These are phyloP conservation scores for Mesaphorura yosii DNA, from an alignment of 1,140 invertebrate species.

Conservation along the genomic window DNA sequence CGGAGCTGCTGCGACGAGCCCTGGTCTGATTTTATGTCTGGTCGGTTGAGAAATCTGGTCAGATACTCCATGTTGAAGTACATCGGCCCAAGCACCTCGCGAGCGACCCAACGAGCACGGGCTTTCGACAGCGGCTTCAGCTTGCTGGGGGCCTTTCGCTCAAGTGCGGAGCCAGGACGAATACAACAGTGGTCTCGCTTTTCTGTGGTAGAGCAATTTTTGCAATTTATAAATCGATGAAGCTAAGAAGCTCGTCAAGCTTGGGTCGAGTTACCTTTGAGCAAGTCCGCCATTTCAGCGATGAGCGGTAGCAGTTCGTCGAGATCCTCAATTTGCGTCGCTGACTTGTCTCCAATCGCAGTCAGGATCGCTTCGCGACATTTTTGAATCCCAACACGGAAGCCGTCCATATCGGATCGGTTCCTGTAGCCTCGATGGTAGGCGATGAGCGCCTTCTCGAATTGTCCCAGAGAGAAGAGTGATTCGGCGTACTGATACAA, in stretches of 20 bases:
- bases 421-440: slow-evolving; percentile 40
- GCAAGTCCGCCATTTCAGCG: slow-evolving; percentile 5
- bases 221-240: background rate
- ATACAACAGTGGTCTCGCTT: slow-evolving; percentile 13
- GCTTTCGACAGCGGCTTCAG: slow-evolving; percentile 20
- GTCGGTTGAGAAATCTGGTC: slow-evolving; percentile 20
- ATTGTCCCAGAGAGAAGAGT: slow-evolving; percentile 39
- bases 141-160: background rate
- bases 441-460: slow-evolving; percentile 41
- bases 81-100: slow-evolving; percentile 26
- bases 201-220: background rate
- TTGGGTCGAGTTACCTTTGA: slow-evolving; percentile 6
- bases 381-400: slow-evolving; percentile 42
- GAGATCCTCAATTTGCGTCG: slow-evolving; percentile 22
- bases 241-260: background rate
- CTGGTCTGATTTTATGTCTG: slow-evolving; percentile 25
- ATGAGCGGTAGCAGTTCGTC: slow-evolving; percentile 22
- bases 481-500: slow-evolving; percentile 41
- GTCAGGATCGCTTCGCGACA: slow-evolving; percentile 41
- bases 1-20: slow-evolving; percentile 8
- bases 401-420: slow-evolving; percentile 39
- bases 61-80: slow-evolving; percentile 26
- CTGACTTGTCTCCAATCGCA: slow-evolving; percentile 39
- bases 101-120: slow-evolving; percentile 21
- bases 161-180: background rate